A percentile compares a stretch with the other conserved stretches of the same genome.
Evolutionary conservation across 2,797 vertebrate genomes (phyloP).

Genomic region (Mionectes olivaceus): DNA sequence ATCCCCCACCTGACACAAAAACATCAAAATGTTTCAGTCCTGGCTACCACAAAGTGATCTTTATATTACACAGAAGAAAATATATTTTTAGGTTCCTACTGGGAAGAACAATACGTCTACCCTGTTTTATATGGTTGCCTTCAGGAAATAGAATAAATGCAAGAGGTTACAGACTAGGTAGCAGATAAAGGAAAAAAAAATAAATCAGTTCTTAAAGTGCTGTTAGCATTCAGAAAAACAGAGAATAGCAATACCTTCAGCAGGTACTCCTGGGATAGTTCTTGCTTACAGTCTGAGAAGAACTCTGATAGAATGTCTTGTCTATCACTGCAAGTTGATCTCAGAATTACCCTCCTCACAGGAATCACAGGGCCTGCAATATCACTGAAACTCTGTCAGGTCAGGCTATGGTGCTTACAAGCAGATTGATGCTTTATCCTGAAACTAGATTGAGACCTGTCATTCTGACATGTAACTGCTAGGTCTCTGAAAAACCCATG

Average conservation of each 20-base stretch:
- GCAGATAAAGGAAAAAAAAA: not conserved
- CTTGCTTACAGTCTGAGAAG: not conserved
- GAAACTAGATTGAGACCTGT: conserved; percentile 22
- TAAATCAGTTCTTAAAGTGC: not conserved
- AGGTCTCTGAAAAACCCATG: not conserved
- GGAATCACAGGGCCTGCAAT: not conserved
- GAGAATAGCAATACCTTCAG: not conserved
- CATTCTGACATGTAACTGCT: conserved; percentile 10
- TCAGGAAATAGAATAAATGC: not conserved
- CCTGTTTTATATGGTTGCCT: not conserved
- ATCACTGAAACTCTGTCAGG: not conserved
- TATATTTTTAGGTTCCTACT: not conserved
- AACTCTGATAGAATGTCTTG: not conserved
- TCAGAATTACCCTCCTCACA: conserved; percentile 26
- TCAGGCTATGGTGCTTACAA: not conserved
- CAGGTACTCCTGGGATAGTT: not conserved
- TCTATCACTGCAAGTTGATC: not conserved
- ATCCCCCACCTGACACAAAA: not conserved
- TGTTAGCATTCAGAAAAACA: not conserved
- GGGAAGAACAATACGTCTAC: not conserved
- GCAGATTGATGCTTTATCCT: conserved; percentile 24
- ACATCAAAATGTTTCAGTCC: not conserved
- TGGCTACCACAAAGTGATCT: not conserved
- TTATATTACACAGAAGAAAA: not conserved
- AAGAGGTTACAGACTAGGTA: not conserved